A percentile compares a stretch with the other conserved stretches of the same genome.
Conservation (phyloP, 1,140 invertebrate genomes). For the Formica selysi region DNA sequence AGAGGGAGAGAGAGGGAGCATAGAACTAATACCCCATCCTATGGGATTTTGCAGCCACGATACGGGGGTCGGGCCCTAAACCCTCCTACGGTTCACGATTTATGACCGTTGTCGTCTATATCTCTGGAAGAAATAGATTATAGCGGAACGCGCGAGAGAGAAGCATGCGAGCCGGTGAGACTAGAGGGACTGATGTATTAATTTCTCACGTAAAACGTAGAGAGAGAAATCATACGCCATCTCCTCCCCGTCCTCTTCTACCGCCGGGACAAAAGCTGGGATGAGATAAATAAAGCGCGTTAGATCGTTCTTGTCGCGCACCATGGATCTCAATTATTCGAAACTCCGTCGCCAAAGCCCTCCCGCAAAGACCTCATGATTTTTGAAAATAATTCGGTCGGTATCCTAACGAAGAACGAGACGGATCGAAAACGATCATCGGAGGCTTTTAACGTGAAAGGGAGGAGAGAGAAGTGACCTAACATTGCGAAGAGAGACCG, state of each 20-base stretch:
- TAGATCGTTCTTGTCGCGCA: constrained; percentile 41
- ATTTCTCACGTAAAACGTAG: constrained; percentile 49
- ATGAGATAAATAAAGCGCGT: constrained; percentile 30
- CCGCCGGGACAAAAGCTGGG: constrained; percentile 13
- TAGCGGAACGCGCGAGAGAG: constrained; percentile 23
- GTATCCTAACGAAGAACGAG: neutral
- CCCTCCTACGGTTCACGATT: constrained; percentile 58
- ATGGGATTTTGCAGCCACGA: constrained; percentile 39
- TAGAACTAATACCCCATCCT: constrained; percentile 26
- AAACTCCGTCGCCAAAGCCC: too few relatives aligned
- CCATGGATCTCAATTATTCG: constrained; percentile 18
- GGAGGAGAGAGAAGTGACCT: constrained; percentile 47
- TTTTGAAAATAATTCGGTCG: constrained; percentile 32
- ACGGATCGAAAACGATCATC: neutral
- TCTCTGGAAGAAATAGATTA: constrained; percentile 61
- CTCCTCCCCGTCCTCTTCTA: too few relatives aligned
- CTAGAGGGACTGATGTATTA: constrained; percentile 49
- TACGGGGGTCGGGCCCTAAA: constrained; percentile 27
- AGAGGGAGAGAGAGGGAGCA: constrained; percentile 20
- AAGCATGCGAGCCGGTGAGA: neutral
- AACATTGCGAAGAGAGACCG: constrained; percentile 34
- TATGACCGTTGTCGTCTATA: constrained; percentile 58
- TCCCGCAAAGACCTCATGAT: neutral
- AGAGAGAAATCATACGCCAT: constrained; percentile 8
- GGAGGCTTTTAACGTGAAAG: constrained; percentile 4